Evolutionary conservation across 2,888 invertebrate genomes (phyloP).

Genomic region (Diaphora mendica): DNA sequence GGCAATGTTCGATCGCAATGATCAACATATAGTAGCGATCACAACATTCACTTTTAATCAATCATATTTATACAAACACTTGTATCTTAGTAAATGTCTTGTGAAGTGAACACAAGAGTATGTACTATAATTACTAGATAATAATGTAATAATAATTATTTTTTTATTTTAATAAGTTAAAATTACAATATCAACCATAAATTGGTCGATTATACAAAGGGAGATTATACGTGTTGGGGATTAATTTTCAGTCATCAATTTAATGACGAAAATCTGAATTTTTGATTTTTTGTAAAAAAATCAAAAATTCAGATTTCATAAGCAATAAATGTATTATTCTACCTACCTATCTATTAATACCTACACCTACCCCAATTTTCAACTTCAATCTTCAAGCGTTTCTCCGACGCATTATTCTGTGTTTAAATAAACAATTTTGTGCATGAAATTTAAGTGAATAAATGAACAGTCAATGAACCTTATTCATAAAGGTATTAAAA

Average conservation of each 20-base stretch:
- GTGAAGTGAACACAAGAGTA: neutral
- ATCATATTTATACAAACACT: neutral
- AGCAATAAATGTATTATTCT: neutral
- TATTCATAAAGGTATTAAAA: neutral
- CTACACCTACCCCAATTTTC: neutral
- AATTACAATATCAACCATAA: neutral
- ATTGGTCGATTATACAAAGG: no score
- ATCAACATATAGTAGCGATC: constrained; percentile 2
- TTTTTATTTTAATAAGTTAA: neutral
- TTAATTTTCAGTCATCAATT: neutral
- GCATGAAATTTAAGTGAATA: neutral
- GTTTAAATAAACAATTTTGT: neutral
- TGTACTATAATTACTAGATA: neutral
- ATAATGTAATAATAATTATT: neutral
- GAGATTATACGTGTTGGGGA: no score
- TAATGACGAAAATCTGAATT: no score
- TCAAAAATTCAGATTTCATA: no score
- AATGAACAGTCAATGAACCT: neutral
- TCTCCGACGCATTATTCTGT: neutral
- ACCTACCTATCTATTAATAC: no score
- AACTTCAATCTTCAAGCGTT: neutral
- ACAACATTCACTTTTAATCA: neutral
- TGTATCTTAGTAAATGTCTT: neutral
- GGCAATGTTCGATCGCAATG: neutral
- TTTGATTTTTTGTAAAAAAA: no score